These are phyloP conservation scores for Rugalucina vietnamica DNA, from an alignment of 2,888 invertebrate species.

Conservation along the genomic window DNA sequence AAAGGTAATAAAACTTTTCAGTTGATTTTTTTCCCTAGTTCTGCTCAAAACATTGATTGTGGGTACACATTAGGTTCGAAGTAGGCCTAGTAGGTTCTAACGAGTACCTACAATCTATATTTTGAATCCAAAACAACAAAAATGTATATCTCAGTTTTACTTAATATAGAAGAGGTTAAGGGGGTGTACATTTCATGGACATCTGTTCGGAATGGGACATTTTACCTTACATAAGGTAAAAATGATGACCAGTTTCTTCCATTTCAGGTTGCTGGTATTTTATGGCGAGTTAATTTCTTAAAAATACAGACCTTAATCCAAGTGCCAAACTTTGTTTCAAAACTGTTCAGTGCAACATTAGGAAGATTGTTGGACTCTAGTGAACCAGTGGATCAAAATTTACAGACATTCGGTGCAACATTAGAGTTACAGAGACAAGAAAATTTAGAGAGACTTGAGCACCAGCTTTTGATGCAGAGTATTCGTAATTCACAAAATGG, in stretches of 20 bases:
- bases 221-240: too few species aligned
- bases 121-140: too few species aligned
- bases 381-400: slow-evolving; percentile 79
- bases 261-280: slow-evolving; percentile 83
- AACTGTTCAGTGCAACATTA: slow-evolving; percentile 79
- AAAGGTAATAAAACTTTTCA: too few species aligned
- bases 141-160: too few species aligned
- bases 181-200: too few species aligned
- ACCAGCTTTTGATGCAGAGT: slow-evolving; percentile 83
- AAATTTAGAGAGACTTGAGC: slow-evolving; percentile 85
- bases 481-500: slow-evolving; percentile 53
- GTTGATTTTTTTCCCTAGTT: too few species aligned
- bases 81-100: too few species aligned
- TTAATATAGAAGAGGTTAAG: too few species aligned
- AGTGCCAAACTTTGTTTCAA: slow-evolving; percentile 83
- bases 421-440: slow-evolving; percentile 85
- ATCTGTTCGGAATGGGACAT: too few species aligned
- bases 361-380: slow-evolving; percentile 84
- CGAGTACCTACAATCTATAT: too few species aligned
- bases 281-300: slow-evolving; percentile 84
- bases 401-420: slow-evolving; percentile 85
- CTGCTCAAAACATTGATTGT: too few species aligned
- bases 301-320: slow-evolving; percentile 82
- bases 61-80: too few species aligned
- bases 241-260: slow-evolving; percentile 48